These are phyloP conservation scores for Orchesella flavescens DNA, from an alignment of 2,888 invertebrate genomes.

Conservation along the genomic window DNA sequence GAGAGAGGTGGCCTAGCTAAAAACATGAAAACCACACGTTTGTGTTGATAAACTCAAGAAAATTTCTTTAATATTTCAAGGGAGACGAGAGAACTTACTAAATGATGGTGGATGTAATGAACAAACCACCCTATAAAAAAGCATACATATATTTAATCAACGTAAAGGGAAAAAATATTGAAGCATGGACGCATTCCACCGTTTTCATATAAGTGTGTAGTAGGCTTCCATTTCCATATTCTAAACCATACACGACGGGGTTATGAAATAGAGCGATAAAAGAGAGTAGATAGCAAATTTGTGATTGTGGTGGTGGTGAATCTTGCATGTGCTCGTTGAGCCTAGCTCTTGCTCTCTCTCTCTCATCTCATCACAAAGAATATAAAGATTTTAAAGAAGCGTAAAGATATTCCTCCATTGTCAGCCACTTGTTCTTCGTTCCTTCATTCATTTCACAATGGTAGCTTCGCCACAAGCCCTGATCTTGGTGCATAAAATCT, in stretches of 20 bases:
- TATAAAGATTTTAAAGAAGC: background rate
- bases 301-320: background rate
- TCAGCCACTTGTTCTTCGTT: conserved; percentile 17
- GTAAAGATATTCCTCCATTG: conserved; percentile 9
- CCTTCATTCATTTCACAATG: conserved; percentile 19
- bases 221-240: no score
- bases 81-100: no score
- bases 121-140: conserved; percentile 54
- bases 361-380: conserved; percentile 6
- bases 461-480: background rate
- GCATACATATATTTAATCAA: conserved; percentile 50
- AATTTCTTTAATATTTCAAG: no score
- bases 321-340: background rate
- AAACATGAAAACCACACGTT: no score
- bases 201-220: no score
- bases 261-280: conserved; percentile 56
- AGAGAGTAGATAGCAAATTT: conserved; percentile 15
- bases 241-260: background rate
- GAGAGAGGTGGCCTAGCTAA: no score
- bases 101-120: conserved; percentile 40
- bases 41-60: no score
- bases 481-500: conserved; percentile 44
- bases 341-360: background rate
- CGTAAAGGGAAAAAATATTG: conserved; percentile 46
- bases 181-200: background rate